A percentile compares a stretch with the other conserved stretches of the same genome.
These are phyloP conservation scores for Pseudococcus longispinus DNA, from an alignment of 2,888 invertebrate genomes.

Conservation along the genomic window DNA sequence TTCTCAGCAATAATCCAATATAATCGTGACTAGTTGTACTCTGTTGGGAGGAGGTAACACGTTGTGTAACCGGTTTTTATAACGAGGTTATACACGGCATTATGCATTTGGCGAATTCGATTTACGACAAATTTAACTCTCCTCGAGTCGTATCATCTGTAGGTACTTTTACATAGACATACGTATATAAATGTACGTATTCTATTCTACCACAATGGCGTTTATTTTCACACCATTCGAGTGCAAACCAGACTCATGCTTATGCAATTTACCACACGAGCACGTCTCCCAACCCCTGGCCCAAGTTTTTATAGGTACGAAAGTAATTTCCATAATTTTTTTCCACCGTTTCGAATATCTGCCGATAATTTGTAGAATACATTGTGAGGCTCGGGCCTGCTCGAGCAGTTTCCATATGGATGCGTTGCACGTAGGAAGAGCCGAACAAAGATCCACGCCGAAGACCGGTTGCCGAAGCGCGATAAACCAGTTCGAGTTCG, in stretches of 20 bases:
- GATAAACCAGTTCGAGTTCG: not conserved
- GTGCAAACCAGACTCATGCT: not conserved
- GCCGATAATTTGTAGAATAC: not conserved
- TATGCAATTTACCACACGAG: not conserved
- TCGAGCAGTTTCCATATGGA: not conserved
- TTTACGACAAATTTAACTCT: not conserved
- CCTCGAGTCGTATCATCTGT: not conserved
- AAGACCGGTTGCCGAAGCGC: conserved; percentile 20
- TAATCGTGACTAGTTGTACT: conserved; percentile 4
- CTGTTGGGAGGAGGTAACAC: not conserved
- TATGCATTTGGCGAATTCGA: conserved; percentile 17
- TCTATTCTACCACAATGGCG: not conserved
- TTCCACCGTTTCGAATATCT: not conserved
- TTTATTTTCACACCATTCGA: not conserved
- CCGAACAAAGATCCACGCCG: not conserved
- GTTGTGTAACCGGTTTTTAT: conserved; percentile 3
- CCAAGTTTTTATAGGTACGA: not conserved
- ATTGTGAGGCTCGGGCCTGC: not conserved
- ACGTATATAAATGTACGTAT: too few relatives aligned
- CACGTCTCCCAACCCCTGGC: not conserved
- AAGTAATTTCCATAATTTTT: not conserved
- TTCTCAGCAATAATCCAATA: conserved; percentile 15
- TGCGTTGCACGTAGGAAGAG: not conserved
- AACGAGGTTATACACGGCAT: conserved; percentile 6
- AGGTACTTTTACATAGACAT: not conserved